These are phyloP conservation scores for Paracanthobrama guichenoti DNA, from an alignment of 2,113 vertebrate genomes.

Conservation along the genomic window DNA sequence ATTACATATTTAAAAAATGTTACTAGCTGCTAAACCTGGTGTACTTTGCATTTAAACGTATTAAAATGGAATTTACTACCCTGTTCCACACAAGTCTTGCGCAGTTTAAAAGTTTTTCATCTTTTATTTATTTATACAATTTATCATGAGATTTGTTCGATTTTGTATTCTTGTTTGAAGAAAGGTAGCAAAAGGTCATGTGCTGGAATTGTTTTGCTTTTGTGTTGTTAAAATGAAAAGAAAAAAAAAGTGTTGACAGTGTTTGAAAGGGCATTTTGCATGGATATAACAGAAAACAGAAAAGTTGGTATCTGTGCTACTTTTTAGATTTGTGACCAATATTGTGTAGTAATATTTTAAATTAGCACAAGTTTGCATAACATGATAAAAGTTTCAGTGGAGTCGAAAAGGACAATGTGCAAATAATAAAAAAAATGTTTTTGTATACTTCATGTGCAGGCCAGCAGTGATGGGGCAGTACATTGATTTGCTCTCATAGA, in stretches of 20 bases:
- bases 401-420: constrained; percentile 20
- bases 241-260: constrained; percentile 4
- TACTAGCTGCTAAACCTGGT: constrained; percentile 8
- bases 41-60: not conserved
- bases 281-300: constrained; percentile 51
- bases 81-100: not conserved
- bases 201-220: not conserved
- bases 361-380: constrained; percentile 55
- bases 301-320: constrained; percentile 38
- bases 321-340: constrained; percentile 48
- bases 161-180: constrained; percentile 29
- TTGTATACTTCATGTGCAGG: constrained; percentile 30
- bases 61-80: not conserved
- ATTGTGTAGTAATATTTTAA: constrained; percentile 55
- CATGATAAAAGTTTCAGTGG: constrained; percentile 24
- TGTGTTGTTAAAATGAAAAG: constrained; percentile 29
- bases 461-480: not conserved
- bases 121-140: constrained; percentile 26
- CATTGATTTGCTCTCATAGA: not conserved
- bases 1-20: not conserved
- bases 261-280: constrained; percentile 49
- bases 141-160: constrained; percentile 4
- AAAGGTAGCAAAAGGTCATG: constrained; percentile 35
- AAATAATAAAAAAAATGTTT: not conserved
- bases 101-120: not conserved